A percentile compares a stretch with the other conserved stretches of the same genome.
phyloP scores from a whole-genome alignment of 2,888 invertebrate genomes.

The Byasa hedistus region DNA sequence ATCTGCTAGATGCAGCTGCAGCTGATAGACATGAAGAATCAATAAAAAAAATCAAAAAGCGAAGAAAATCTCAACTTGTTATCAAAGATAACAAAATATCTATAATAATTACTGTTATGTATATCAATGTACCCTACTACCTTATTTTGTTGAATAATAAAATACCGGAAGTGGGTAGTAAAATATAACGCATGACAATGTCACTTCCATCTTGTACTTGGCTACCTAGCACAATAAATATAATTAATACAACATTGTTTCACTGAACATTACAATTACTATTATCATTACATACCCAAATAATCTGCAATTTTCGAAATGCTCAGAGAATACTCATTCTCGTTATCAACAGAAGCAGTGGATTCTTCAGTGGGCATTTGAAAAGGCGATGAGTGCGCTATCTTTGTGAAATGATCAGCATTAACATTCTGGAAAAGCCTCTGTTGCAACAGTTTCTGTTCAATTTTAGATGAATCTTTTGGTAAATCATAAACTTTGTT shows the following conservation, averaged over 20 bases:
- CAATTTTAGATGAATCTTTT: conserved; percentile 14
- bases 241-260: no score
- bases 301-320: conserved; percentile 69
- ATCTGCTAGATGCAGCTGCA: no score
- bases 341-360: conserved; percentile 45
- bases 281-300: conserved; percentile 51
- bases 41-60: no score
- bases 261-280: no score
- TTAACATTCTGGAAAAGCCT: conserved; percentile 13
- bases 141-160: no score
- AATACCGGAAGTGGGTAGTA: no score
- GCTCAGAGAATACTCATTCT: conserved; percentile 60
- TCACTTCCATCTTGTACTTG: no score
- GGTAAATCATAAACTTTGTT: conserved; percentile 9
- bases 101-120: background rate
- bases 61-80: no score
- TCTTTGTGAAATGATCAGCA: conserved; percentile 53
- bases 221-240: no score
- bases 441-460: conserved; percentile 24
- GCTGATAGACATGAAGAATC: no score
- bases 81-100: no score
- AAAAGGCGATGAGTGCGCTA: conserved; percentile 50
- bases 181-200: no score
- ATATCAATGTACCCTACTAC: background rate
- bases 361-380: conserved; percentile 53